phyloP scores from a whole-genome alignment of 1,140 invertebrate genomes.

The Antheraea pernyi region DNA sequence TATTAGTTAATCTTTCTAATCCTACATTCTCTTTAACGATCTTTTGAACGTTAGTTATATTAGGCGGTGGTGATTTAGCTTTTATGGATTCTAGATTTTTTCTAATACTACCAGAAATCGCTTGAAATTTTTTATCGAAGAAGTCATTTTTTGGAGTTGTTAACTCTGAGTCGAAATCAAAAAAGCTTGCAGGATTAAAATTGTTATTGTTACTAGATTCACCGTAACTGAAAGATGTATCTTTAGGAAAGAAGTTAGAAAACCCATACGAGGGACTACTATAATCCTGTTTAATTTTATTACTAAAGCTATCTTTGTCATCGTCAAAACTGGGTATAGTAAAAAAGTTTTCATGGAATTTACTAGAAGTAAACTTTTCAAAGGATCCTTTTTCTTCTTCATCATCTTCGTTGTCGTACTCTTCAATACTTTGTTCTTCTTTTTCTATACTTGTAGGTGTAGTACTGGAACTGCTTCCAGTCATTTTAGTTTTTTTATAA shows the following conservation, averaged over 20 bases:
- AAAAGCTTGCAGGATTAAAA: slow-evolving; percentile 60
- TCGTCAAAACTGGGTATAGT: slow-evolving; percentile 58
- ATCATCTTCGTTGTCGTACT: slow-evolving; percentile 46
- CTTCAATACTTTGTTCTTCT: slow-evolving; percentile 40
- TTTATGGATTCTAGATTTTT: slow-evolving; percentile 57
- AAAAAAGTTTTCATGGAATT: slow-evolving; percentile 60
- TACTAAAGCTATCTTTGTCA: slow-evolving; percentile 35
- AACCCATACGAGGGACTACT: slow-evolving; percentile 52
- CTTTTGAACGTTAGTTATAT: slow-evolving; percentile 50
- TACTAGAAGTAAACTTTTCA: slow-evolving; percentile 54
- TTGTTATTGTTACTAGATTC: slow-evolving; percentile 35
- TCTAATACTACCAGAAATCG: slow-evolving; percentile 64
- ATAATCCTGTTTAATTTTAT: slow-evolving; percentile 48
- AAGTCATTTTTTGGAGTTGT: slow-evolving; percentile 71
- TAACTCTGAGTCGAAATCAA: slow-evolving; percentile 62
- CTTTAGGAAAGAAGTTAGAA: slow-evolving; percentile 58
- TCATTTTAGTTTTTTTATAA: slow-evolving; percentile 60
- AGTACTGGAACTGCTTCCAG: slow-evolving; percentile 38
- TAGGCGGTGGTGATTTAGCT: slow-evolving; percentile 45
- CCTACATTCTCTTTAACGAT: slow-evolving; percentile 53
- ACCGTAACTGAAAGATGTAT: slow-evolving; percentile 44
- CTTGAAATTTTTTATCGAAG: slow-evolving; percentile 66
- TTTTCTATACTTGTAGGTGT: slow-evolving; percentile 31
- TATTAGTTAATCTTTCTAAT: slow-evolving; percentile 50
- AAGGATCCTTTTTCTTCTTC: slow-evolving; percentile 48